phyloP scores from a whole-genome alignment of 1,140 invertebrate genomes.

The Pogonus chalceus region DNA sequence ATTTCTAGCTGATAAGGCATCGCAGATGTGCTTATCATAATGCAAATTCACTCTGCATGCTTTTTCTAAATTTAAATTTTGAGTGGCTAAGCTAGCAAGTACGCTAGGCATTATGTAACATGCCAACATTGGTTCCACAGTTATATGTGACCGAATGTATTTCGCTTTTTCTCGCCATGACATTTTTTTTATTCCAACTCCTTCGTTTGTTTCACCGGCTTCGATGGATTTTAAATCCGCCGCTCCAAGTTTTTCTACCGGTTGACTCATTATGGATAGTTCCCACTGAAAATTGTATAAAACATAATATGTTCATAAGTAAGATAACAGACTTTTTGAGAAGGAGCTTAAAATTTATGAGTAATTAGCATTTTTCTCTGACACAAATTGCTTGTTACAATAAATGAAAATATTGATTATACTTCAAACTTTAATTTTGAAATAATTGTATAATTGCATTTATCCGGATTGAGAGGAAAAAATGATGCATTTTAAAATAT shows the following conservation, averaged over 20 bases:
- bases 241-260: background rate
- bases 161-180: slow-evolving; percentile 42
- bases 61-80: slow-evolving; percentile 75
- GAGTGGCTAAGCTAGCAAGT: slow-evolving; percentile 62
- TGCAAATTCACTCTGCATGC: slow-evolving; percentile 70
- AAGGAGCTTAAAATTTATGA: no score
- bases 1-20: slow-evolving; percentile 54
- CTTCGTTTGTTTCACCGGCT: background rate
- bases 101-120: slow-evolving; percentile 72
- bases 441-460: no score
- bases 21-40: slow-evolving; percentile 59
- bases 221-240: background rate
- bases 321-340: no score
- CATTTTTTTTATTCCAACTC: slow-evolving; percentile 26
- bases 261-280: no score
- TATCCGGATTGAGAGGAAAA: no score
- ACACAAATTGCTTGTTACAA: no score
- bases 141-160: slow-evolving; percentile 53
- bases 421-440: no score
- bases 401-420: no score
- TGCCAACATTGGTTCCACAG: slow-evolving; percentile 68
- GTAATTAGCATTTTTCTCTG: no score
- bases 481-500: no score
- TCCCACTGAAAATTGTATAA: no score
- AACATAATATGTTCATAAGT: no score